Percentiles rank a stretch among this genome's conserved stretches.
Evolutionary conservation across 2,888 invertebrate species (phyloP).

Genomic region (Lithophane ornitopus): DNA sequence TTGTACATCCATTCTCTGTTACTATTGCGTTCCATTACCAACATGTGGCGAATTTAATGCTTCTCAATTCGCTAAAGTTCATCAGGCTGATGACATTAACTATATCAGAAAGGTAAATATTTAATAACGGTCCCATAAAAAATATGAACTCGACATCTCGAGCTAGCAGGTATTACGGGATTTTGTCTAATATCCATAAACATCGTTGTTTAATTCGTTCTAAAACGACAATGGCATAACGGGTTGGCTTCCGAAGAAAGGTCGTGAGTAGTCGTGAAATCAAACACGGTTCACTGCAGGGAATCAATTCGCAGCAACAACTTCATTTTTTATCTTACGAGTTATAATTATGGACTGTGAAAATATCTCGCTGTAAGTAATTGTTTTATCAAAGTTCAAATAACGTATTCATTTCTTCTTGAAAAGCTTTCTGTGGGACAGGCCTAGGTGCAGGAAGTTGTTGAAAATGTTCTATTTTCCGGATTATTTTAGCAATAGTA

Average conservation of each 20-base stretch:
- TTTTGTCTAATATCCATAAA: constrained; percentile 60
- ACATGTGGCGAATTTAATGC: too few relatives aligned
- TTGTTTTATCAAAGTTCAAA: not conserved
- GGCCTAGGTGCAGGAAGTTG: not conserved
- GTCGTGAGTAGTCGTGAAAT: constrained; percentile 35
- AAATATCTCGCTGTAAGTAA: not conserved
- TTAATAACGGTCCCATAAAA: constrained; percentile 41
- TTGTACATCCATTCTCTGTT: too few relatives aligned
- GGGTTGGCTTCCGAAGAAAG: constrained; percentile 38
- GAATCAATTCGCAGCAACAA: constrained; percentile 44
- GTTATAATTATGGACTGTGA: not conserved
- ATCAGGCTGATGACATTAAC: not conserved
- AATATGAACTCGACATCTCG: constrained; percentile 15
- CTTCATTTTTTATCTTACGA: constrained; percentile 17
- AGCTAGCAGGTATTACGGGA: constrained; percentile 55
- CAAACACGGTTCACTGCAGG: constrained; percentile 30
- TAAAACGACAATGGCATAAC: constrained; percentile 59
- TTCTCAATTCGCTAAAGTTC: not conserved
- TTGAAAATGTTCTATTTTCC: not conserved
- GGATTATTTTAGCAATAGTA: not conserved
- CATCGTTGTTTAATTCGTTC: constrained; percentile 56
- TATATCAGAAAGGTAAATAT: constrained; percentile 37
- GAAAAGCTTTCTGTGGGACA: not conserved
- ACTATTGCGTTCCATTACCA: too few relatives aligned
- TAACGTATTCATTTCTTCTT: not conserved